Evolutionary conservation across 2,888 invertebrate genomes (phyloP).

Genomic region (Siphonodentalium dalli): DNA sequence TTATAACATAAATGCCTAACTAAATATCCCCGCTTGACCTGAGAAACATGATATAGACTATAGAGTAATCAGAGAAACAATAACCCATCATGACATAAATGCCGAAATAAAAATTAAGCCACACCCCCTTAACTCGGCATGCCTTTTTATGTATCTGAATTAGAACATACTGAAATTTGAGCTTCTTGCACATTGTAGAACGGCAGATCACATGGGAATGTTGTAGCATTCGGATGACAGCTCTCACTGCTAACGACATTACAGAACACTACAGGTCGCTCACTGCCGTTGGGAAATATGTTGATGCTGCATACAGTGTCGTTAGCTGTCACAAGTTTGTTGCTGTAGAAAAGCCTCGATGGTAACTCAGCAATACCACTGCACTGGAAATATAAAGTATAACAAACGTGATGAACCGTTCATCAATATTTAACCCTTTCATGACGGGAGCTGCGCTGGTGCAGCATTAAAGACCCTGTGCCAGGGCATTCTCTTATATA

Average conservation of each 20-base stretch:
- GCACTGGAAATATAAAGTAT: constrained; percentile 69
- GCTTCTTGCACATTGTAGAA: constrained; percentile 36
- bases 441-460: no score
- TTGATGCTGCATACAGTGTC: no score
- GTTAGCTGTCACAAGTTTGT: constrained; percentile 63
- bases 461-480: no score
- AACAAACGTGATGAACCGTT: constrained; percentile 66
- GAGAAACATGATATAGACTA: neutral
- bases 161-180: constrained; percentile 36
- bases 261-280: constrained; percentile 41
- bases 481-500: no score
- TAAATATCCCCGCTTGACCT: neutral
- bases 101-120: no score
- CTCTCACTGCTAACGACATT: constrained; percentile 38
- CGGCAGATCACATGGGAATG: constrained; percentile 22
- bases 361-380: constrained; percentile 80
- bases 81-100: no score
- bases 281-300: constrained; percentile 37
- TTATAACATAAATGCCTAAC: neutral
- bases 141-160: no score
- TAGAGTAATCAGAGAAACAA: neutral
- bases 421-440: no score
- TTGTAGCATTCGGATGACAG: constrained; percentile 14
- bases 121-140: neutral
- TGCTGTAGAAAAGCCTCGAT: constrained; percentile 75